Conservation (phyloP, 2,888 invertebrate genomes). For the Zeuzera pyrina region DNA sequence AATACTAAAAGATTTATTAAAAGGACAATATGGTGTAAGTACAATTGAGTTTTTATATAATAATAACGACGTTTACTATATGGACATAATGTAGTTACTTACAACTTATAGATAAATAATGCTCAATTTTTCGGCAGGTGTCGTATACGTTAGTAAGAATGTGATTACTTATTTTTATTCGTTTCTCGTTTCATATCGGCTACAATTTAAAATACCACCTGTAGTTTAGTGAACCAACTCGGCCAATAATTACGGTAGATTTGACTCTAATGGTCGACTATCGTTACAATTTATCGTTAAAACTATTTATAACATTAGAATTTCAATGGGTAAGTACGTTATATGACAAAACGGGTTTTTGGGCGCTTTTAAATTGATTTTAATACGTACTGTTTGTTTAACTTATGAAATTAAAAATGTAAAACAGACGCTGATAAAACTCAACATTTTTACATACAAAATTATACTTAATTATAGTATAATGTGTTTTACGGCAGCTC, state of each 20-base stretch:
- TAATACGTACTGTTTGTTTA: constrained; percentile 2
- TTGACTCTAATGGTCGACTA: constrained; percentile 44
- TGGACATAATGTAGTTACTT: too few species aligned
- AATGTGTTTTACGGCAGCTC: too few species aligned
- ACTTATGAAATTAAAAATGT: background rate
- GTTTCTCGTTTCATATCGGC: constrained; percentile 17
- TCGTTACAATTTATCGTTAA: constrained; percentile 42
- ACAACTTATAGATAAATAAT: too few species aligned
- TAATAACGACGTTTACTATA: too few species aligned
- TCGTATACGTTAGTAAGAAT: constrained; percentile 2
- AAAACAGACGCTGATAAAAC: background rate
- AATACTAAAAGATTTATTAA: too few species aligned
- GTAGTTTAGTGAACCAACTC: constrained; percentile 35
- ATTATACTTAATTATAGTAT: background rate
- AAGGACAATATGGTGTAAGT: too few species aligned
- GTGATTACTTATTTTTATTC: constrained; percentile 2
- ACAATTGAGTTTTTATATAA: too few species aligned
- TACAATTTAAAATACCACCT: constrained; percentile 55
- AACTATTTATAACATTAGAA: constrained; percentile 46
- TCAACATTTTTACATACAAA: background rate
- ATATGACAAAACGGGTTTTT: constrained; percentile 23
- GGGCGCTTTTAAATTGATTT: constrained; percentile 35
- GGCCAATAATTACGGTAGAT: constrained; percentile 44
- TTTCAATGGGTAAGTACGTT: constrained; percentile 29
- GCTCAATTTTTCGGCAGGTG: constrained; percentile 1